Base-by-base conservation (phyloP, 2,113 vertebrate genomes). In the Podarcis raffonei region DNA sequence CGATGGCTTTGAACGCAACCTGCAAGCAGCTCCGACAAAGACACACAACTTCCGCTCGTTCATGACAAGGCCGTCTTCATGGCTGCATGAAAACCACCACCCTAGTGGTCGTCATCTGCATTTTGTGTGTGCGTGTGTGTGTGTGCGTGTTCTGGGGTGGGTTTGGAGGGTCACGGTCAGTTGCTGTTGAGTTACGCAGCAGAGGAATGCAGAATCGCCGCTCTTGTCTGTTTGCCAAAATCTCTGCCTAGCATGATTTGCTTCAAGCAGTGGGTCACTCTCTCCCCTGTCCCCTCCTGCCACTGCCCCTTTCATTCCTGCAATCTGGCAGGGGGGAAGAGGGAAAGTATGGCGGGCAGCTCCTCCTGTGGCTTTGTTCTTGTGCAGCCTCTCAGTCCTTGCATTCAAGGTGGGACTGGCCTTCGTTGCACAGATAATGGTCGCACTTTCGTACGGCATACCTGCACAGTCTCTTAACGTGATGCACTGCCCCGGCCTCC, bases 51-150 rank as follows among this genome's bases (percentile, higher is more conserved):
- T 48, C 48, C 48, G 1, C 48, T 53, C 48, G 48, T 53, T 53
- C 48, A 53, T 12, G 48, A 90, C 69, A 32, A 3, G 65, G 82
- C 87, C 78, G 85, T 82, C 85, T 89, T 15, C 85, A 20, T 53
- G 39, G 75, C 93, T 93, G 93, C 96, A 93, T 95, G 95, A 95
- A 95, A 95, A 92, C 76, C 90, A 74, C 71, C 59, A 89, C 92
- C 84, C 89, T 91, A 0, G 2, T 80, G 84, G 91, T 53, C 6
- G 90, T 71, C 2, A 23, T 68, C n/a, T 0, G 4, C 30, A 0
- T 32, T 35, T 39, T 53, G 48, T 53, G 18, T 20, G 13, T 62
- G 18, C 4, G 13, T 62, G 13, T 62, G 13, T 62, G 13, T 62
- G 13, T 20, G 1, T 83, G 74, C 37, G 86, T 88, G 92, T 92